phyloP scores from a whole-genome alignment of 2,888 invertebrate genomes.

The Temnothorax unifasciatus region DNA sequence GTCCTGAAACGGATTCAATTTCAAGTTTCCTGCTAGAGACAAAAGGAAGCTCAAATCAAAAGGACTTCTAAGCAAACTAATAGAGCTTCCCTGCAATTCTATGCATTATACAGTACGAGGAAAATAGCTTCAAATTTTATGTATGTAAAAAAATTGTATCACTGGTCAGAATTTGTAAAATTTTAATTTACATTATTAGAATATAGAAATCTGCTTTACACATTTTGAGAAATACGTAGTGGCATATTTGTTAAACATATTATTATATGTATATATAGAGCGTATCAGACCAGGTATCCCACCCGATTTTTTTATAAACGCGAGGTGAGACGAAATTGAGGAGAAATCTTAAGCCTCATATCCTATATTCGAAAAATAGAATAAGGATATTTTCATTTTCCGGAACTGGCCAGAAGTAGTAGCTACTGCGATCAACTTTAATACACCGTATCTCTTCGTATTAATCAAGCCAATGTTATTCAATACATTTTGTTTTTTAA shows the following conservation, averaged over 20 bases:
- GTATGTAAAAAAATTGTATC: background rate
- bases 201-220: background rate
- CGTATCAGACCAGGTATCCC: too few relatives aligned
- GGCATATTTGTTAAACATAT: background rate
- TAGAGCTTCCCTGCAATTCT: background rate
- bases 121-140: background rate
- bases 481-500: background rate
- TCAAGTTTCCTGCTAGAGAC: conserved; percentile 38
- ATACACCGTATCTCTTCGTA: background rate
- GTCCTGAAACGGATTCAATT: conserved; percentile 43
- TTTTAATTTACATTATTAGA: background rate
- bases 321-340: too few relatives aligned
- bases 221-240: too few relatives aligned
- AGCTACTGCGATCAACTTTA: too few relatives aligned
- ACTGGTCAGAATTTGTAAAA: background rate
- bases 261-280: too few relatives aligned
- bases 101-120: background rate
- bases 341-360: too few relatives aligned
- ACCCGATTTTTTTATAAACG: too few relatives aligned
- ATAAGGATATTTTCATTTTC: too few relatives aligned
- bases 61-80: conserved; percentile 1
- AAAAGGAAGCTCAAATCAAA: conserved; percentile 21
- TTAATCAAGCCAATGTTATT: background rate
- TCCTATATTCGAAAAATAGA: too few relatives aligned
- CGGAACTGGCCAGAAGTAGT: too few relatives aligned